Evolutionary conservation across 2,888 invertebrate genomes (phyloP).

Genomic region (Drosophila falleni): DNA sequence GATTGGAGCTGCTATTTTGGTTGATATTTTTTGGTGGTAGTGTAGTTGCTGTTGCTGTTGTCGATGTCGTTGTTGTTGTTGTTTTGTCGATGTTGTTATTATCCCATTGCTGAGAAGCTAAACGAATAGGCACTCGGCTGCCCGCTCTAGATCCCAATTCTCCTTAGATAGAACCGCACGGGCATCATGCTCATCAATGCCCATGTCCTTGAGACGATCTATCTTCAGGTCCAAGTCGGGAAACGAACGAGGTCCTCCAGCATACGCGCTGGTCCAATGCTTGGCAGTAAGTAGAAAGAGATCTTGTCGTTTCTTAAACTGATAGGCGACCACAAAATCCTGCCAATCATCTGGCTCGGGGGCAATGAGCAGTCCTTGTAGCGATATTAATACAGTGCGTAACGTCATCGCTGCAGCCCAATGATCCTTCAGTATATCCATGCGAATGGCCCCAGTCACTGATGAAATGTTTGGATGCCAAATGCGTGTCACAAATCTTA

Average conservation of each 20-base stretch:
- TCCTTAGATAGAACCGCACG: slow-evolving; percentile 95
- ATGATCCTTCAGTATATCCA: slow-evolving; percentile 98
- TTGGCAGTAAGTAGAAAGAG: slow-evolving; percentile 96
- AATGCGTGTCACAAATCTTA: slow-evolving; percentile 97
- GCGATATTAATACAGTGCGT: slow-evolving; percentile 96
- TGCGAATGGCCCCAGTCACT: slow-evolving; percentile 98
- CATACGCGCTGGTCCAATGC: slow-evolving; percentile 98
- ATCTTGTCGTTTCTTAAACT: slow-evolving; percentile 94
- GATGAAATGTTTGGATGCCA: slow-evolving; percentile 99
- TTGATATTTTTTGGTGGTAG: background rate
- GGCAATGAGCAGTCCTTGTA: slow-evolving; percentile 96
- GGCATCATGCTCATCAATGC: slow-evolving; percentile 95
- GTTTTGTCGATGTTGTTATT: slow-evolving; percentile 10
- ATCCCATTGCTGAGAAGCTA: slow-evolving; percentile 85
- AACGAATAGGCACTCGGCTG: slow-evolving; percentile 95
- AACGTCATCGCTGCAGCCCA: slow-evolving; percentile 99
- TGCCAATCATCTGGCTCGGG: slow-evolving; percentile 97
- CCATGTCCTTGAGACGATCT: slow-evolving; percentile 95
- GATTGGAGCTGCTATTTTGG: slow-evolving; percentile 18
- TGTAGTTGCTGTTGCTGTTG: slow-evolving; percentile 10
- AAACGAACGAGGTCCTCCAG: slow-evolving; percentile 91
- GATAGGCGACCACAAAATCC: slow-evolving; percentile 98
- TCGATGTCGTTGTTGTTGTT: slow-evolving; percentile 13
- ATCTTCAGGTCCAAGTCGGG: slow-evolving; percentile 94
- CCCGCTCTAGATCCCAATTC: slow-evolving; percentile 96